phyloP scores from a whole-genome alignment of 37 sponge, comb jelly and placozoan genomes.

The Aplysina aerophoba region DNA sequence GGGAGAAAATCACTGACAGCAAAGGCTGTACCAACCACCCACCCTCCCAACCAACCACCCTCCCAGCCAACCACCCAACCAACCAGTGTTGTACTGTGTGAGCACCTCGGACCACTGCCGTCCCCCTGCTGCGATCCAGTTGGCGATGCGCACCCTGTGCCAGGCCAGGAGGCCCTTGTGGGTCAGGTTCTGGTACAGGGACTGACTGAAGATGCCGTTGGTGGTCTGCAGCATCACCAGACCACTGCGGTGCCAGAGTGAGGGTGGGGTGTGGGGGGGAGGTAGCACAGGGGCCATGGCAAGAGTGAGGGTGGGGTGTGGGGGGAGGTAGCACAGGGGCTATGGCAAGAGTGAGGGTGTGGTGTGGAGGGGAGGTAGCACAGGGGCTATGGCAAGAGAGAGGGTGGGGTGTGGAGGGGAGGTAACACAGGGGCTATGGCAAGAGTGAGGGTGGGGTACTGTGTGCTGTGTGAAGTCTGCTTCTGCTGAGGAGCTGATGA shows the following conservation, averaged over 20 bases:
- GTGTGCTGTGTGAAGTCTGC: no score
- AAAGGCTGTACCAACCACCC: no score
- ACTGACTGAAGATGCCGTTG: slow-evolving; percentile 43
- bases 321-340: neutral
- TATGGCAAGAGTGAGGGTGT: neutral
- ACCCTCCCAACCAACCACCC: no score
- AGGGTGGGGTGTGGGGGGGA: neutral
- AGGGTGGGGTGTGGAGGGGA: neutral
- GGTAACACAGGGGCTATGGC: neutral
- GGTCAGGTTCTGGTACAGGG: slow-evolving; percentile 43
- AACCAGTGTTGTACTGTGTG: slow-evolving; percentile 68
- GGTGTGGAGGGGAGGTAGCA: neutral
- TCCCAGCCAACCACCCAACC: no score
- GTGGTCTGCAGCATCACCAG: slow-evolving; percentile 76
- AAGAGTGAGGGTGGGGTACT: neutral
- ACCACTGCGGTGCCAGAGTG: slow-evolving; percentile 24
- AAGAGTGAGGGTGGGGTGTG: neutral
- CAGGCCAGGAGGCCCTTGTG: slow-evolving; percentile 64
- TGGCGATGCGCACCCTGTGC: slow-evolving; percentile 74
- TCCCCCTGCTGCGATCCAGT: slow-evolving; percentile 59
- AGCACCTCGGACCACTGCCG: slow-evolving; percentile 53
- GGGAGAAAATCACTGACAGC: no score
- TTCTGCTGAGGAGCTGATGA: no score
- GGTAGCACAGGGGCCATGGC: neutral
- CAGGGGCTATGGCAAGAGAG: neutral